Evolutionary conservation across 2,113 vertebrate species (phyloP), one percentile per base, ranked within the genome.

Genomic region (Heterocephalus glaber): DNA sequence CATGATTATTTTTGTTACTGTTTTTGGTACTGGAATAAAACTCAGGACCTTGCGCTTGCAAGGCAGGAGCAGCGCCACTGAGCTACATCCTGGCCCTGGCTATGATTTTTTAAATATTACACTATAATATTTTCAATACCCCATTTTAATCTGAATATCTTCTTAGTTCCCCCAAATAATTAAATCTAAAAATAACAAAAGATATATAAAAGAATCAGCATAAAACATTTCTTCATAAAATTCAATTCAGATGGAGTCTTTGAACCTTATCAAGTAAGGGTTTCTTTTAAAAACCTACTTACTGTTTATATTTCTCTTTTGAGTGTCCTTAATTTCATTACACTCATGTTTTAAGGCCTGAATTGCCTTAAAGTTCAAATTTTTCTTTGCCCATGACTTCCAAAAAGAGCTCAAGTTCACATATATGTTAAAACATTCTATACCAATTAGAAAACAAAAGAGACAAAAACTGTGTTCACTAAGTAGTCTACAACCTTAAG

Each of bases 161-260:
- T 77, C 20, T 89, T 56, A 81, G 12, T 2, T 81, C 35, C 65
- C 65, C 38, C 47, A 44, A 90, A 93, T 0, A 87, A 52, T 44
- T 76, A 85, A 66, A 96, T 88, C 30, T 82, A 89, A 84, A 77
- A 19, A 80, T 77, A 33, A 22, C 35, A 52, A 35, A 74, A 68
- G 54, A 56, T 56, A 16, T 56, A 16, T 86, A 72, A 61, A 22
- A 38, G 22, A 81, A 68, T 58, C 24, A 41, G 14, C 20, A 35
- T 10, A 76, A 68, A 93, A 54, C 9, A 80, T 68, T 92, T 87
- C 49, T 44, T 70, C 82, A 52, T 16, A 76, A 95, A 95, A 54
- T 82, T 1, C 22, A 70, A 3, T 61, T 92, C 60, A 24, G 86
- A 89, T 10, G 5, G 58, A 92, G 47, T 89, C 66, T 77, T 80